phyloP scores from a whole-genome alignment of 2,888 invertebrate genomes.

The Oscheius sp. region DNA sequence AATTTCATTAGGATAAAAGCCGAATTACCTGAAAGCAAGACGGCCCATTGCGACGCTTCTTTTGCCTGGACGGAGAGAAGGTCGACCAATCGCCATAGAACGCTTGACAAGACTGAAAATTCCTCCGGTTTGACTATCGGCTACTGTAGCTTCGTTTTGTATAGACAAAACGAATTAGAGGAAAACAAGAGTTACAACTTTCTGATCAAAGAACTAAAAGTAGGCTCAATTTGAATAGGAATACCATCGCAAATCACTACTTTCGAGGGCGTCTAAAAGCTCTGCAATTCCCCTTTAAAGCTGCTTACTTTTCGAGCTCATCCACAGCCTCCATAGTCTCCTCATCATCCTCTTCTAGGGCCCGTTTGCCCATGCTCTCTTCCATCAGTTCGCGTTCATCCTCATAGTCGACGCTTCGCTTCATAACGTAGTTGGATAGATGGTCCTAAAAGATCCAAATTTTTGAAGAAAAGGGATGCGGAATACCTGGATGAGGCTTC shows the following conservation, averaged over 20 bases:
- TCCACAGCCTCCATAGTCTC: background rate
- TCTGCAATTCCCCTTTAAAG: background rate
- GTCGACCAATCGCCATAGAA: slow-evolving; percentile 62
- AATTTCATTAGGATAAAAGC: background rate
- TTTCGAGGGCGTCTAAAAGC: too few relatives aligned
- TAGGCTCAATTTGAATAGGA: too few relatives aligned
- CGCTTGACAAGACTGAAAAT: slow-evolving; percentile 52
- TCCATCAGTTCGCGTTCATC: slow-evolving; percentile 4
- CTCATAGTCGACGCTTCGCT: background rate
- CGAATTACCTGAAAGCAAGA: slow-evolving; percentile 17
- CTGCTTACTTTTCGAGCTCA: too few relatives aligned
- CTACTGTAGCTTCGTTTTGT: too few relatives aligned
- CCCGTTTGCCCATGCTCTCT: slow-evolving; percentile 18
- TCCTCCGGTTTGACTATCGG: background rate
- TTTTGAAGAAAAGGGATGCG: background rate
- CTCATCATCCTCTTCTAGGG: background rate
- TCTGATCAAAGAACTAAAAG: too few relatives aligned
- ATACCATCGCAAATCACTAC: too few relatives aligned
- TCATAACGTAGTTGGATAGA: background rate
- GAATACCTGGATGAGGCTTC: background rate
- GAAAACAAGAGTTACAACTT: too few relatives aligned
- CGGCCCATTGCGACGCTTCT: slow-evolving; percentile 55
- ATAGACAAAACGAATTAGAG: too few relatives aligned
- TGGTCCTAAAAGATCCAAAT: background rate
- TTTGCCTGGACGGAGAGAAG: slow-evolving; percentile 66